Percentiles rank a stretch among this genome's conserved stretches.
phyloP scores from a whole-genome alignment of 1,140 invertebrate genomes.

The Listronotus bonariensis region DNA sequence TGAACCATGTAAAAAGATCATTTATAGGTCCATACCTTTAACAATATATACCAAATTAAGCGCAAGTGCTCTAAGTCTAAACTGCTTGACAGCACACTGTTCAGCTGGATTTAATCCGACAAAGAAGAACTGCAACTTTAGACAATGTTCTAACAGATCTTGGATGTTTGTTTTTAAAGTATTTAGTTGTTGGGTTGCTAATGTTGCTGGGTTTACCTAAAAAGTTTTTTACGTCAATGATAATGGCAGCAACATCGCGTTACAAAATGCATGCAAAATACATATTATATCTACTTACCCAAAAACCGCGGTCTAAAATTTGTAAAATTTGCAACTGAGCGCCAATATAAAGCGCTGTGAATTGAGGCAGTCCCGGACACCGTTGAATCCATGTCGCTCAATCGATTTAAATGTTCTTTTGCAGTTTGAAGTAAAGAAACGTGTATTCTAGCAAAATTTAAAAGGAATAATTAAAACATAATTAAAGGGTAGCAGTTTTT shows the following conservation, averaged over 20 bases:
- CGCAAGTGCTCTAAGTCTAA: constrained; percentile 82
- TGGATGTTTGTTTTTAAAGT: constrained; percentile 63
- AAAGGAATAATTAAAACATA: background rate
- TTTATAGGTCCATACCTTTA: constrained; percentile 55
- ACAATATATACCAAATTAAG: constrained; percentile 77
- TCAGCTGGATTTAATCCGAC: constrained; percentile 77
- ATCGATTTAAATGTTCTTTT: constrained; percentile 70
- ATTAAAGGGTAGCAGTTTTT: background rate
- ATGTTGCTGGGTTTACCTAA: constrained; percentile 59
- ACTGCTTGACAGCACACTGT: constrained; percentile 77
- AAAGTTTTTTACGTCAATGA: constrained; percentile 33
- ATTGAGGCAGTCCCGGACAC: constrained; percentile 83
- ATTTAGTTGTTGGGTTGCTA: constrained; percentile 59
- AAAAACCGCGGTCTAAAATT: constrained; percentile 54
- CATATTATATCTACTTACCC: constrained; percentile 45
- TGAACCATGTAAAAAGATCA: too few relatives aligned
- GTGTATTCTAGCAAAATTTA: constrained; percentile 57
- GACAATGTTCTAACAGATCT: constrained; percentile 71
- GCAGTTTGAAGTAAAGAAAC: constrained; percentile 72
- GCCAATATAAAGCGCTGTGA: constrained; percentile 81
- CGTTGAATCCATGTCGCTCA: constrained; percentile 74
- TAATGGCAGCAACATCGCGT: too few relatives aligned
- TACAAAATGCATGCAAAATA: too few relatives aligned
- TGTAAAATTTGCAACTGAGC: constrained; percentile 62
- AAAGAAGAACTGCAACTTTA: constrained; percentile 82